A percentile compares a stretch with the other conserved stretches of the same genome.
phyloP scores from a whole-genome alignment of 1,140 invertebrate genomes.

The Drosophila pectinifera region DNA sequence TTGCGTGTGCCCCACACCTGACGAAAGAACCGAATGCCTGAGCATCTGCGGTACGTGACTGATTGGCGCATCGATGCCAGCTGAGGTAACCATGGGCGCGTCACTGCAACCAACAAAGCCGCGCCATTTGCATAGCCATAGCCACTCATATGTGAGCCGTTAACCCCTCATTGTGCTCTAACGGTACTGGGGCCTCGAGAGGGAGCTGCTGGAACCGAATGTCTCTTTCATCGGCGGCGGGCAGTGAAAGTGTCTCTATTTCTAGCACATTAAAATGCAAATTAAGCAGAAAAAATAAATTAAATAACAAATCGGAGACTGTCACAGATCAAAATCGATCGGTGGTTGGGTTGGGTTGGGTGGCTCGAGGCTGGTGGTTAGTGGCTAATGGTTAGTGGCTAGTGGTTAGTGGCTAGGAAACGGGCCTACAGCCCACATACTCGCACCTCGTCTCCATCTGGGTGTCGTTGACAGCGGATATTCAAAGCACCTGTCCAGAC shows the following conservation, averaged over 20 bases:
- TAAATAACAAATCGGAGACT: conserved; percentile 59
- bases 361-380: conserved; percentile 10
- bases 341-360: no score
- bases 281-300: conserved; percentile 52
- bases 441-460: conserved; percentile 21
- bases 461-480: conserved; percentile 57
- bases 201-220: conserved; percentile 1
- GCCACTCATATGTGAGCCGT: conserved; percentile 35
- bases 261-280: conserved; percentile 68
- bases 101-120: no score
- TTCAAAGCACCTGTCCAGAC: conserved; percentile 35
- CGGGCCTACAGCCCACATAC: conserved; percentile 43
- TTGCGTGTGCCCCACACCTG: conserved; percentile 16
- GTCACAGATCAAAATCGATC: conserved; percentile 24
- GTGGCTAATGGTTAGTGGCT: conserved; percentile 10
- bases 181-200: conserved; percentile 22
- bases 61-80: conserved; percentile 66
- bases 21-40: conserved; percentile 45
- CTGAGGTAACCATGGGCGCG: conserved; percentile 43
- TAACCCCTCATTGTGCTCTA: conserved; percentile 43
- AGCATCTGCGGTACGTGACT: conserved; percentile 62
- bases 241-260: conserved; percentile 69
- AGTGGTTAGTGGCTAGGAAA: conserved; percentile 26
- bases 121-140: conserved; percentile 39
- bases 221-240: not conserved